Conservation (phyloP, 2,113 vertebrate species). For the Ptilorrhoa leucosticta region DNA sequence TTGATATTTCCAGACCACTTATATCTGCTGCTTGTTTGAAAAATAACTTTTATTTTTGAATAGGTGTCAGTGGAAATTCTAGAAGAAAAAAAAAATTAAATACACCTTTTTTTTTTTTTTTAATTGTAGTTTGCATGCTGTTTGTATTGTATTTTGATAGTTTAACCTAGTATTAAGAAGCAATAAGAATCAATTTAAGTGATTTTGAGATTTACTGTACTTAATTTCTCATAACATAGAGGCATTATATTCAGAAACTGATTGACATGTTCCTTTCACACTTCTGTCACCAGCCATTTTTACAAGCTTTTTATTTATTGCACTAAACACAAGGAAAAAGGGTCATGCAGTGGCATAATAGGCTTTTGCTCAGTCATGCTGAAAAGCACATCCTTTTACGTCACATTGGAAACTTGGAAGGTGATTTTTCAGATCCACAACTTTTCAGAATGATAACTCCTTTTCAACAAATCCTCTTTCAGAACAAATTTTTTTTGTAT, state of each 20-base stretch:
- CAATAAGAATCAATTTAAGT: neutral
- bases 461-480: neutral
- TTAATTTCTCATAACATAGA: neutral
- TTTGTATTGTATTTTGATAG: neutral
- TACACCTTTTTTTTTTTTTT: neutral
- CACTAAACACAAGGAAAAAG: neutral
- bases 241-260: neutral
- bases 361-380: neutral
- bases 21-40: neutral
- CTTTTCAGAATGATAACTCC: neutral
- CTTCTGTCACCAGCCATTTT: neutral
- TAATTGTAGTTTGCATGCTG: neutral
- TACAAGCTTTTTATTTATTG: neutral
- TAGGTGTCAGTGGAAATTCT: neutral
- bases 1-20: neutral
- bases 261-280: neutral
- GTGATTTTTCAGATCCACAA: neutral
- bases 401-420: neutral
- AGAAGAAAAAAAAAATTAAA: neutral
- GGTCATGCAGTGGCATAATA: neutral
- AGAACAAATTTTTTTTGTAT: rapidly evolving
- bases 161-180: neutral
- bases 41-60: neutral
- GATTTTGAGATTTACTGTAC: neutral
- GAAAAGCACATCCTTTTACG: rapidly evolving